These are phyloP conservation scores for Coracopsis vasa DNA, from an alignment of 2,113 vertebrate species.

Conservation along the genomic window DNA sequence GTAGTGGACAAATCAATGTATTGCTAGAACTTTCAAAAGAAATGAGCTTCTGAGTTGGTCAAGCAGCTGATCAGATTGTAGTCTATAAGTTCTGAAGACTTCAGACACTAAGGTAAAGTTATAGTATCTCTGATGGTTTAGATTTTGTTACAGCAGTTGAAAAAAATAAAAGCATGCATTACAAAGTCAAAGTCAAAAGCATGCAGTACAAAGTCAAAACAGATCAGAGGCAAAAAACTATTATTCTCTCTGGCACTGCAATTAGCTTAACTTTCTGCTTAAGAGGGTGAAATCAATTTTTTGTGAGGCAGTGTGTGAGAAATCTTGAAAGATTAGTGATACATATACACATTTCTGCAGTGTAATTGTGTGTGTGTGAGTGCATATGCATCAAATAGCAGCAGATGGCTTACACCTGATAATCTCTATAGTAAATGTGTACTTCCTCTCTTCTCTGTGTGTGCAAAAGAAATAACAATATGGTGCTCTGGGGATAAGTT, in stretches of 20 bases:
- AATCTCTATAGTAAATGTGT: not conserved
- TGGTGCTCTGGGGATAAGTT: not conserved
- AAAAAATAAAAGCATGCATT: not conserved
- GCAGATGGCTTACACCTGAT: constrained; percentile 1
- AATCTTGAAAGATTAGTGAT: not conserved
- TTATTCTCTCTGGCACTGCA: not conserved
- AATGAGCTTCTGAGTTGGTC: not conserved
- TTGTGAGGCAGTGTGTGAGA: not conserved
- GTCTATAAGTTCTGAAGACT: not conserved
- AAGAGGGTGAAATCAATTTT: not conserved
- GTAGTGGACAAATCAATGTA: not conserved
- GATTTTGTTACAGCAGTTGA: not conserved
- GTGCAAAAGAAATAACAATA: not conserved
- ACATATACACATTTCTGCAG: not conserved
- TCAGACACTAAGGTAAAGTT: not conserved
- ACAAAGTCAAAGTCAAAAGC: not conserved
- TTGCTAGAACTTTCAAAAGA: not conserved
- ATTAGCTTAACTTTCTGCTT: not conserved
- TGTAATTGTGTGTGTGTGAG: not conserved
- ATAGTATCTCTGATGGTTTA: not conserved
- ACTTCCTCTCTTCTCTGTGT: not conserved
- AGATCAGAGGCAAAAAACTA: not conserved
- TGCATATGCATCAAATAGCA: not conserved
- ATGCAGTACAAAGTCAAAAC: not conserved
- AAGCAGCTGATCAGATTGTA: not conserved